Conservation (phyloP, 2,888 invertebrate species). For the Nasonovia ribisnigri region DNA sequence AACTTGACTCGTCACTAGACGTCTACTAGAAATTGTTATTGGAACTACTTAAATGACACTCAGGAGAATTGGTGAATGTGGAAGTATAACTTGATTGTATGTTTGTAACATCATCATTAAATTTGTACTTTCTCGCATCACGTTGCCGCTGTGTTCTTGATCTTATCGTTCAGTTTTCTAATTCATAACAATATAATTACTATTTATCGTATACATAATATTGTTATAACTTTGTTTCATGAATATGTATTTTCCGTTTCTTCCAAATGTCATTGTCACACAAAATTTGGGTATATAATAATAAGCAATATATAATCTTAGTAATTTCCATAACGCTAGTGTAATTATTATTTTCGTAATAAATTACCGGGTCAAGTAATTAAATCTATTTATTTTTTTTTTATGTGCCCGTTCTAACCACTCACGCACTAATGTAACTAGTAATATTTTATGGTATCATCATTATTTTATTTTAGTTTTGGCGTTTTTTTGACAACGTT, state of each 20-base stretch:
- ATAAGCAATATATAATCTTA: neutral
- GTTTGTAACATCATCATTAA: neutral
- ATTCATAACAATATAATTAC: constrained; percentile 29
- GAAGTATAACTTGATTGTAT: neutral
- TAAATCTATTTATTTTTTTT: neutral
- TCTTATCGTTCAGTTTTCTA: constrained; percentile 24
- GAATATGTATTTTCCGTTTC: constrained; percentile 51
- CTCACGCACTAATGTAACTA: neutral
- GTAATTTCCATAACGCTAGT: constrained; percentile 23
- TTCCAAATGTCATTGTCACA: constrained; percentile 46
- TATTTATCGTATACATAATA: neutral
- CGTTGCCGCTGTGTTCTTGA: constrained; percentile 26
- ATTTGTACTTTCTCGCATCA: constrained; percentile 30
- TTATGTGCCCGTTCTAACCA: neutral
- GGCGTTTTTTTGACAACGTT: neutral
- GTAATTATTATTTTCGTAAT: constrained; percentile 34
- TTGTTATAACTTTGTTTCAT: neutral
- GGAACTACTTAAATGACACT: neutral
- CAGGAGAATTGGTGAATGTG: neutral
- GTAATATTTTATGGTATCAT: neutral
- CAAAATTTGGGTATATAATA: neutral
- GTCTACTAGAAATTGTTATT: neutral
- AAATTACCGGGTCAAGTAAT: constrained; percentile 9
- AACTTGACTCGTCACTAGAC: neutral
- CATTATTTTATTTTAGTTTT: neutral